Conservation (phyloP, 2,113 vertebrate genomes). For the Arvicanthis niloticus region DNA sequence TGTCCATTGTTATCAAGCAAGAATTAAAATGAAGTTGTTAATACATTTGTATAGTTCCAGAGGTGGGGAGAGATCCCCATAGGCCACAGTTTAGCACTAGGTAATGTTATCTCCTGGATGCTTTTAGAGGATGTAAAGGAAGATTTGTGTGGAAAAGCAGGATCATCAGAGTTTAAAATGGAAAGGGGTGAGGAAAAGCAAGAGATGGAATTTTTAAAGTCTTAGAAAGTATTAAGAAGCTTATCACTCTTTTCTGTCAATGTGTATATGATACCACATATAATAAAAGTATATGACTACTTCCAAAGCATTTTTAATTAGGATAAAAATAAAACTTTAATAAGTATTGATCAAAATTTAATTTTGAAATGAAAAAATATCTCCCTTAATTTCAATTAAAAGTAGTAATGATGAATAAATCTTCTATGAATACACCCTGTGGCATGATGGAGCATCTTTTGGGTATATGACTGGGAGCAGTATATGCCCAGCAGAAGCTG, state of each 20-base stretch:
- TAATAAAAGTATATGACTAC: not conserved
- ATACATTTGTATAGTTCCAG: not conserved
- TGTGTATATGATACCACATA: not conserved
- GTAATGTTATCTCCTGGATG: not conserved
- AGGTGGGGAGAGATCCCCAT: not conserved
- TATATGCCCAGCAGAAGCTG: no score
- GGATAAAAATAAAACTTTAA: constrained; percentile 2
- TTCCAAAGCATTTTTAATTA: constrained; percentile 7
- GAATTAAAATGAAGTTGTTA: not conserved
- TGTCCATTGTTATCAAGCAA: not conserved
- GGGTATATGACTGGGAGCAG: no score
- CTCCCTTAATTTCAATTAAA: not conserved
- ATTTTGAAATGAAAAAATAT: not conserved
- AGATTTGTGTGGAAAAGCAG: not conserved
- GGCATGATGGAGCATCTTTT: no score
- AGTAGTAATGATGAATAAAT: not conserved
- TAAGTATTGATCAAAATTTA: not conserved
- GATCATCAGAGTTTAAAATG: not conserved
- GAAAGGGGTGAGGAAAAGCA: not conserved
- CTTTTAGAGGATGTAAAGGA: not conserved
- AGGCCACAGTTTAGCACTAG: not conserved
- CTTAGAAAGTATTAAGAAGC: constrained; percentile 8
- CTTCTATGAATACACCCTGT: no score
- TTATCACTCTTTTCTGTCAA: not conserved
- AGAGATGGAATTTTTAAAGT: not conserved